Evolutionary conservation across 2,113 vertebrate genomes (phyloP).

Genomic region (Nanorana parkeri): DNA sequence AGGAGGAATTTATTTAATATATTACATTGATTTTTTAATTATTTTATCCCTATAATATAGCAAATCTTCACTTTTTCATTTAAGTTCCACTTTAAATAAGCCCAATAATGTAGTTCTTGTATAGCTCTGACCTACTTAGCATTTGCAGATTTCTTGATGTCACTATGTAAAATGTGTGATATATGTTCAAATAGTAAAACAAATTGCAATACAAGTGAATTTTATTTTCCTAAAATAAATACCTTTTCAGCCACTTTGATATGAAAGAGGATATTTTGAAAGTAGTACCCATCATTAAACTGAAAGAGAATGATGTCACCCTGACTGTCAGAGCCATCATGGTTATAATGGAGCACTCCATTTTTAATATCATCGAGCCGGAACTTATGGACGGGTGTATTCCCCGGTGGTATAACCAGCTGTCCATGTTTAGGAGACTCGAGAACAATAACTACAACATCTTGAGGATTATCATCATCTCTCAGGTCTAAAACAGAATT

Average conservation of each 20-base stretch:
- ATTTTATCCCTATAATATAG: too few species aligned
- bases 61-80: too few species aligned
- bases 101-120: too few species aligned
- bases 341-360: constrained; percentile 81
- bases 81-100: too few species aligned
- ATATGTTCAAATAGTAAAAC: too few species aligned
- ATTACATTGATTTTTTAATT: too few species aligned
- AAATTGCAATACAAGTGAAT: neutral
- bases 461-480: constrained; percentile 87
- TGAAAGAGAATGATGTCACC: constrained; percentile 81
- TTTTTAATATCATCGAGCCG: constrained; percentile 77
- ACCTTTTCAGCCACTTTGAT: constrained; percentile 80
- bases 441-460: constrained; percentile 81
- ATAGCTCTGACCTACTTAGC: too few species aligned
- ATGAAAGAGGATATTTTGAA: constrained; percentile 83
- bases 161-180: too few species aligned
- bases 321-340: constrained; percentile 76
- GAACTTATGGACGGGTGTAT: constrained; percentile 65
- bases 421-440: constrained; percentile 81
- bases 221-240: constrained; percentile 5
- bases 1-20: too few species aligned
- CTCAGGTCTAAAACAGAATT: constrained; percentile 78
- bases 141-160: too few species aligned
- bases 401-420: constrained; percentile 68
- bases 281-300: constrained; percentile 86